Percentiles rank a stretch among this genome's conserved stretches.
These are phyloP conservation scores for Mesoligia furuncula DNA, from an alignment of 2,888 invertebrate genomes.

Conservation along the genomic window DNA sequence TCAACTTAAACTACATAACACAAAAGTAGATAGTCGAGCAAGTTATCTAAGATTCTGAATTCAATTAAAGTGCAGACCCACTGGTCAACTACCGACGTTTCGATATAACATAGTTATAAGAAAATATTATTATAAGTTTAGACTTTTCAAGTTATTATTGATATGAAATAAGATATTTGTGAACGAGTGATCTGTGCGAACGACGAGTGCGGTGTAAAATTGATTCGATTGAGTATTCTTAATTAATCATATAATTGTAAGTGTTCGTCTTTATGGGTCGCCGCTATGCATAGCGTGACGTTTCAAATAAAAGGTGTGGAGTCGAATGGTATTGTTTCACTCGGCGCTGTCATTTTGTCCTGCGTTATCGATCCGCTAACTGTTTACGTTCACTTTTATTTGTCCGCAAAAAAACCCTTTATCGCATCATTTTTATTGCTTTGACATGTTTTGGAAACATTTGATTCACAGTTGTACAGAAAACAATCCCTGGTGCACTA, in stretches of 20 bases:
- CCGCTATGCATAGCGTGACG: conserved; percentile 61
- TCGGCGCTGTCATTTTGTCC: conserved; percentile 54
- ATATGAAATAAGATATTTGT: conserved; percentile 38
- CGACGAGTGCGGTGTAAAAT: conserved; percentile 45
- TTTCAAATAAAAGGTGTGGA: conserved; percentile 72
- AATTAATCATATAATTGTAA: conserved; percentile 49
- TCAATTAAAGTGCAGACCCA: not conserved
- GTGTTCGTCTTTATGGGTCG: conserved; percentile 43
- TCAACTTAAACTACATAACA: not conserved
- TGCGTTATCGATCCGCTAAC: conserved; percentile 51
- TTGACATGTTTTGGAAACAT: conserved; percentile 61
- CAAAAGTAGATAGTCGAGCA: not conserved
- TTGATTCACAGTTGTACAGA: conserved; percentile 55
- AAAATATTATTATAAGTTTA: conserved; percentile 50
- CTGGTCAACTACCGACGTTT: not conserved
- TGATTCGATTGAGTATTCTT: conserved; percentile 59
- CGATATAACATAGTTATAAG: conserved; percentile 34
- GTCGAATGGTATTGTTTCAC: conserved; percentile 64
- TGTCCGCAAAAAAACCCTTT: conserved; percentile 44
- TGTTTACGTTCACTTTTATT: conserved; percentile 54
- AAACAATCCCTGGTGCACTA: conserved; percentile 43
- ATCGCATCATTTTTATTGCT: conserved; percentile 51
- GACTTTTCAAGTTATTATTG: conserved; percentile 42
- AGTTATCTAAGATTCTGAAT: conserved; percentile 13
- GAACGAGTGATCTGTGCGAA: conserved; percentile 43